Conservation (phyloP, 2,888 invertebrate species). For the Petrolisthes cinctipes region DNA sequence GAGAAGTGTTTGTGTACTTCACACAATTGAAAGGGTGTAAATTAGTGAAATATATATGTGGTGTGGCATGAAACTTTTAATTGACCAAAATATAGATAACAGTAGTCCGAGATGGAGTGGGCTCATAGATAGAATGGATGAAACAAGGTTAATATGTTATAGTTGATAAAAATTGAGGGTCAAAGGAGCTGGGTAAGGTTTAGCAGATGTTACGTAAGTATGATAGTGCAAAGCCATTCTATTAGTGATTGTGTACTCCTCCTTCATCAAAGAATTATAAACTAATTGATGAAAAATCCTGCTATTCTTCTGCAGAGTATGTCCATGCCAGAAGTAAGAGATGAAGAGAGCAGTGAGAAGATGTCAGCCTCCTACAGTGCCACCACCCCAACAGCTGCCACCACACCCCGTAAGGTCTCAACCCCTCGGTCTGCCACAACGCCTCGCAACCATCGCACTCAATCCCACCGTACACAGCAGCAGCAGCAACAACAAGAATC, state of each 20-base stretch:
- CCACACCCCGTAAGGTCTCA: not conserved
- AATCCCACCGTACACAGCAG: not conserved
- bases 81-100: no score
- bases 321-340: slow-evolving; percentile 41
- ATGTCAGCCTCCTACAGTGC: not conserved
- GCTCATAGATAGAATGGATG: no score
- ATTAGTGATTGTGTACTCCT: not conserved
- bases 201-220: not conserved
- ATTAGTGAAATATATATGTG: no score
- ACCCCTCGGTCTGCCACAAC: slow-evolving; percentile 7
- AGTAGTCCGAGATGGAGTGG: no score
- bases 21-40: no score
- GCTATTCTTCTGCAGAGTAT: slow-evolving; percentile 7
- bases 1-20: no score
- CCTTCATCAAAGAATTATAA: not conserved
- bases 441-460: not conserved
- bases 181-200: no score
- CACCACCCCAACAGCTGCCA: slow-evolving; percentile 12
- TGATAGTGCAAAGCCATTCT: not conserved
- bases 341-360: slow-evolving; percentile 30
- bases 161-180: no score
- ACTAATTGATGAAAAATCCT: no score
- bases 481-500: not conserved
- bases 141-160: no score
- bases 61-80: no score